These are phyloP conservation scores for Heteropelma amictum DNA, from an alignment of 2,888 invertebrate genomes.

Conservation along the genomic window DNA sequence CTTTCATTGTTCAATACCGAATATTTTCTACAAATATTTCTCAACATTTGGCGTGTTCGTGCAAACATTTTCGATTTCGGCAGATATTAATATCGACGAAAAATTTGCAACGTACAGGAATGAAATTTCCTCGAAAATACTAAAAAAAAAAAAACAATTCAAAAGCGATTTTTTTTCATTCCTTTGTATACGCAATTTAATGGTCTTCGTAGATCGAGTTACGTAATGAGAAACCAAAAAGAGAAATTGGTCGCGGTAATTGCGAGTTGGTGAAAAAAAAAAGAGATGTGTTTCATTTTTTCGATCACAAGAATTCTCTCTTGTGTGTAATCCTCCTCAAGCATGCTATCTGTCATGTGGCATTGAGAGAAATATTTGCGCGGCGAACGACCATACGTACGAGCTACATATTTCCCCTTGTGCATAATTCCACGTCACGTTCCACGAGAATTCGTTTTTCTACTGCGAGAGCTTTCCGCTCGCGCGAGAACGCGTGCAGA, in stretches of 20 bases:
- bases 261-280: constrained; percentile 24
- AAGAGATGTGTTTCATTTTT: not conserved
- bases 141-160: not conserved
- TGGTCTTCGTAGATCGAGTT: not conserved
- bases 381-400: not conserved
- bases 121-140: not conserved
- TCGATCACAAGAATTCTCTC: constrained; percentile 18
- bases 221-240: not conserved
- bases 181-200: no score
- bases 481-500: constrained; percentile 27
- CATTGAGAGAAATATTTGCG: constrained; percentile 23
- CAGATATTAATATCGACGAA: no score
- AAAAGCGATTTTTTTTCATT: no score
- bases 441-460: constrained; percentile 54
- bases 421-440: constrained; percentile 57
- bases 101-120: no score
- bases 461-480: not conserved
- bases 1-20: no score
- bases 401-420: constrained; percentile 24
- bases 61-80: no score
- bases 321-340: constrained; percentile 20
- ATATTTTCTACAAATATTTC: no score
- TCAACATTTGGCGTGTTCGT: no score
- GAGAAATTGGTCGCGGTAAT: constrained; percentile 11
- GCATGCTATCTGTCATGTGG: constrained; percentile 11